phyloP scores from a whole-genome alignment of 2,113 vertebrate genomes.

The Elgaria multicarinata region DNA sequence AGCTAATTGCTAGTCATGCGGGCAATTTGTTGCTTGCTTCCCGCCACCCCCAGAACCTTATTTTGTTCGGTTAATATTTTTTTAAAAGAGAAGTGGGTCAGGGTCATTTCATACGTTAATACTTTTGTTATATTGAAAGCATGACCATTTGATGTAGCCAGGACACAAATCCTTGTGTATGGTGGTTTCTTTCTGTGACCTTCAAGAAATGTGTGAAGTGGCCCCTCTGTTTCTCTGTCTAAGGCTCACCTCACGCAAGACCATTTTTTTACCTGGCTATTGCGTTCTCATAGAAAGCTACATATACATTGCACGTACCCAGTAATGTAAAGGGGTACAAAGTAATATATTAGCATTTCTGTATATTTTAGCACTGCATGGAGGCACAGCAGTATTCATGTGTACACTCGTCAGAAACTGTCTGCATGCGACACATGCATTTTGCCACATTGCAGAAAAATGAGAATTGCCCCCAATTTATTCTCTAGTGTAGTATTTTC shows the following conservation, averaged over 20 bases:
- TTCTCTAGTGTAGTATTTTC: neutral
- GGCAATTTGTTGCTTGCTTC: conserved; percentile 47
- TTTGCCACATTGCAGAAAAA: neutral
- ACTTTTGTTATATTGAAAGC: neutral
- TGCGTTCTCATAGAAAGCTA: neutral
- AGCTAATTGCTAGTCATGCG: conserved; percentile 60
- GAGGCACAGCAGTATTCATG: neutral
- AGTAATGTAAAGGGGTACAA: neutral
- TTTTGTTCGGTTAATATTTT: conserved; percentile 40
- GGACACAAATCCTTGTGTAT: neutral
- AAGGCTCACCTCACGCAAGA: neutral
- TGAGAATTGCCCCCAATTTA: too few relatives aligned
- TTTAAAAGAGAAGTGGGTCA: conserved; percentile 13
- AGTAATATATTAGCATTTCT: neutral
- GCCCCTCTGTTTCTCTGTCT: neutral
- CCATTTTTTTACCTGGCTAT: neutral
- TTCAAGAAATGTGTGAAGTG: neutral
- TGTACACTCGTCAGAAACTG: neutral
- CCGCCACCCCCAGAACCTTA: conserved; percentile 44
- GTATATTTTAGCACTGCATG: neutral
- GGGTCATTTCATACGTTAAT: neutral
- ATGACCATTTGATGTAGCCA: neutral
- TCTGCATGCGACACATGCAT: neutral
- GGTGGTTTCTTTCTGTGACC: neutral
- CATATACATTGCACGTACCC: neutral